Percentiles rank a stretch among this genome's conserved stretches.
Evolutionary conservation across 2,113 vertebrate genomes (phyloP).

Genomic region (Emydocephalus ijimae): DNA sequence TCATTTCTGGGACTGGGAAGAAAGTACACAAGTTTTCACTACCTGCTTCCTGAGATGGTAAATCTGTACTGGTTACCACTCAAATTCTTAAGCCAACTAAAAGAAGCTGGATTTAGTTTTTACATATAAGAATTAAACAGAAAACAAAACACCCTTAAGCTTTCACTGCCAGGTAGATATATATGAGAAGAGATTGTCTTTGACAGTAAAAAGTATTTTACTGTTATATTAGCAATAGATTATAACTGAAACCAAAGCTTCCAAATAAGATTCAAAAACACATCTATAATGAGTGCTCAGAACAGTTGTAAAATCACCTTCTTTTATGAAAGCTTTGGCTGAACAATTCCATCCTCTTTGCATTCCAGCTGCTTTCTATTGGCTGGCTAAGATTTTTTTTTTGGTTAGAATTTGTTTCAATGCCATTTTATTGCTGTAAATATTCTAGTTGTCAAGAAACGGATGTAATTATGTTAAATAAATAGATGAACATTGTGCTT

Average conservation of each 20-base stretch:
- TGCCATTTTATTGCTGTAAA: background rate
- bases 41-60: background rate
- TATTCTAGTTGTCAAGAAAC: background rate
- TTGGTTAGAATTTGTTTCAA: background rate
- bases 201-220: background rate
- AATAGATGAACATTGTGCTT: background rate
- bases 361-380: background rate
- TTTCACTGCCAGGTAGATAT: background rate
- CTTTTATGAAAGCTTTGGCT: background rate
- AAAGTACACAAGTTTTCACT: background rate
- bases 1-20: background rate
- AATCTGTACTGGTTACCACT: background rate
- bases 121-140: background rate
- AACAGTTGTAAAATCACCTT: background rate
- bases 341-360: background rate
- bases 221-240: background rate
- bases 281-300: background rate
- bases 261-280: background rate
- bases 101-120: background rate
- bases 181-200: background rate
- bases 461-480: background rate
- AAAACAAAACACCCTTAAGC: background rate
- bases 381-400: background rate
- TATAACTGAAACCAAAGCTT: background rate
- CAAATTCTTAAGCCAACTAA: background rate